A percentile compares a stretch with the other conserved stretches of the same genome.
Evolutionary conservation across 1,140 invertebrate genomes (phyloP).

Genomic region (Neomicropteryx cornuta): DNA sequence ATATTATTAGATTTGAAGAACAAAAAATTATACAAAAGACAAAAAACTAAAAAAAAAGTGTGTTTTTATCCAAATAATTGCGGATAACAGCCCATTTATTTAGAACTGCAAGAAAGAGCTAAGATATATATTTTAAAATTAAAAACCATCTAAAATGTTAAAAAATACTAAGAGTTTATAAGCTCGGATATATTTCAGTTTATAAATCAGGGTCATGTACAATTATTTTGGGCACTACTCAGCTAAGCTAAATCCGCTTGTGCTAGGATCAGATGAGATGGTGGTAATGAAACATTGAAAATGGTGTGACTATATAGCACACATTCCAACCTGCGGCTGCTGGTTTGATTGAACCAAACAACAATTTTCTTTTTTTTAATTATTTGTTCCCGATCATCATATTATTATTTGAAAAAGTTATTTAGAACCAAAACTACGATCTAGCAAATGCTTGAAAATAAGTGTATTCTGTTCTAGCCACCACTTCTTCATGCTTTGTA

Average conservation of each 20-base stretch:
- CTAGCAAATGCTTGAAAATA: too few species aligned
- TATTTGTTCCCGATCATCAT: too few species aligned
- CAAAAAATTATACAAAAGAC: neutral
- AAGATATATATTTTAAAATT: conserved; percentile 1
- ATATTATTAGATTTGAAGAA: neutral
- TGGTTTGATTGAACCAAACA: neutral
- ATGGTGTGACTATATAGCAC: too few species aligned
- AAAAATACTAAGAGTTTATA: neutral
- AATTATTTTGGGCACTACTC: neutral
- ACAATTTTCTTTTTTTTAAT: too few species aligned
- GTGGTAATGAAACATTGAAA: neutral
- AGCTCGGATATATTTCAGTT: neutral
- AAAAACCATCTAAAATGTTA: neutral
- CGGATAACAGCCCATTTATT: neutral
- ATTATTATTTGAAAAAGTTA: too few species aligned
- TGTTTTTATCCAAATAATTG: neutral
- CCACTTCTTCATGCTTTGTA: too few species aligned
- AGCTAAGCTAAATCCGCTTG: neutral
- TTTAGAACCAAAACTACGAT: too few species aligned
- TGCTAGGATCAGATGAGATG: neutral
- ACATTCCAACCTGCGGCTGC: neutral
- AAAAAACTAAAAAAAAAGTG: neutral
- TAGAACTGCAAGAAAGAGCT: conserved; percentile 1
- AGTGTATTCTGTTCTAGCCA: too few species aligned
- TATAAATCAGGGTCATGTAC: neutral